A percentile compares a stretch with the other conserved stretches of the same genome.
These are phyloP conservation scores for Chrysolina americana DNA, from an alignment of 2,888 invertebrate species.

Conservation along the genomic window DNA sequence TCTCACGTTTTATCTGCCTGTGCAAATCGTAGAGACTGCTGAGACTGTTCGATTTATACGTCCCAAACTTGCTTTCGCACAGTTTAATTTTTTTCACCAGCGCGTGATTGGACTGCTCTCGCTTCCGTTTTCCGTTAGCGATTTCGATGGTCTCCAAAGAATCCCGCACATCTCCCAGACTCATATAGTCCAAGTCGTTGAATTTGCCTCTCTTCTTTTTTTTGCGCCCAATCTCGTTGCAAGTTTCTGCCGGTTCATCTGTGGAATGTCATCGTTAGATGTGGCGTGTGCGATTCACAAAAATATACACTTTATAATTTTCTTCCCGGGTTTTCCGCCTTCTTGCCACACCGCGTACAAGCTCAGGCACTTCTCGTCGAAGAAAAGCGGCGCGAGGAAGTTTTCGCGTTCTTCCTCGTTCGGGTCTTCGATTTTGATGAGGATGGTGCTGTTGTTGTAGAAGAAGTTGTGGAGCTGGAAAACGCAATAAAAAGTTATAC, in stretches of 20 bases:
- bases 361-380: slow-evolving; percentile 56
- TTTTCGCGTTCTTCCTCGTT: slow-evolving; percentile 61
- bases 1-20: slow-evolving; percentile 49
- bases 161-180: slow-evolving; percentile 8
- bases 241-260: slow-evolving; percentile 23
- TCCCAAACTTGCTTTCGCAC: slow-evolving; percentile 44
- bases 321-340: slow-evolving; percentile 21
- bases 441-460: slow-evolving; percentile 62
- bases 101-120: slow-evolving; percentile 36
- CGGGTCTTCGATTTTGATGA: slow-evolving; percentile 64
- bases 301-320: slow-evolving; percentile 46
- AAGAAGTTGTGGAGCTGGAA: slow-evolving; percentile 63
- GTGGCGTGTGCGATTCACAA: slow-evolving; percentile 11
- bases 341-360: slow-evolving; percentile 53
- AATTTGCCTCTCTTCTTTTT: slow-evolving; percentile 33
- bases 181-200: neutral
- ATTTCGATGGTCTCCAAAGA: neutral
- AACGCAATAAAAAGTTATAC: neutral
- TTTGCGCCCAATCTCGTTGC: slow-evolving; percentile 15
- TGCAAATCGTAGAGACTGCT: slow-evolving; percentile 49
- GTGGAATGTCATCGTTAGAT: slow-evolving; percentile 20
- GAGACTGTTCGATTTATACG: slow-evolving; percentile 41
- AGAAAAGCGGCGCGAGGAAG: slow-evolving; percentile 65
- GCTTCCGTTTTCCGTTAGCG: slow-evolving; percentile 32
- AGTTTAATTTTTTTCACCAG: slow-evolving; percentile 44